Conservation (phyloP, 2,888 invertebrate species). For the Caenorhabditis macrosperma region DNA sequence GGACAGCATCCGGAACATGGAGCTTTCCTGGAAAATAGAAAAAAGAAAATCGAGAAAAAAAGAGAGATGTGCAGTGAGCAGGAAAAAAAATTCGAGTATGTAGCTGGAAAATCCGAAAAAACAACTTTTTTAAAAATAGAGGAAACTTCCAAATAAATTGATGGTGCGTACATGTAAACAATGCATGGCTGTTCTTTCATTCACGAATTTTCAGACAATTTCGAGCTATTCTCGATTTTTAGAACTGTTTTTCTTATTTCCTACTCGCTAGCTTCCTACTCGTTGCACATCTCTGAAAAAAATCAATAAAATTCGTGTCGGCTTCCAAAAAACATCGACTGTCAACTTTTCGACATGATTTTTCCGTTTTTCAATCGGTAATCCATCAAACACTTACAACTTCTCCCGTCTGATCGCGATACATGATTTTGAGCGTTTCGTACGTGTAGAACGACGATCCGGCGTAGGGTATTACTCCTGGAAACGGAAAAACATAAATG, state of each 20-base stretch:
- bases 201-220: background rate
- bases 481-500: conserved; percentile 14
- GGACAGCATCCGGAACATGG: conserved; percentile 85
- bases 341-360: no score
- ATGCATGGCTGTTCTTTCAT: no score
- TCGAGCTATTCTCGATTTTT: background rate
- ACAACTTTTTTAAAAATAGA: background rate
- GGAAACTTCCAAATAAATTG: background rate
- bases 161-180: no score
- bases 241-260: background rate
- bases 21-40: conserved; percentile 56
- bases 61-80: no score
- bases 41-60: background rate
- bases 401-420: conserved; percentile 81
- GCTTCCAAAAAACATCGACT: no score
- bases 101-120: background rate
- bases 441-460: conserved; percentile 94
- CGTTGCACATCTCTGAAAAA: no score
- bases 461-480: conserved; percentile 80
- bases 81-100: background rate
- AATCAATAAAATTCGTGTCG: no score
- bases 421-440: conserved; percentile 90
- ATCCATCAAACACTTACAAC: conserved; percentile 36
- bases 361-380: no score
- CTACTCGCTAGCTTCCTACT: no score